Evolutionary conservation across 2,888 invertebrate species (phyloP).

Genomic region (Pimpla rufipes): DNA sequence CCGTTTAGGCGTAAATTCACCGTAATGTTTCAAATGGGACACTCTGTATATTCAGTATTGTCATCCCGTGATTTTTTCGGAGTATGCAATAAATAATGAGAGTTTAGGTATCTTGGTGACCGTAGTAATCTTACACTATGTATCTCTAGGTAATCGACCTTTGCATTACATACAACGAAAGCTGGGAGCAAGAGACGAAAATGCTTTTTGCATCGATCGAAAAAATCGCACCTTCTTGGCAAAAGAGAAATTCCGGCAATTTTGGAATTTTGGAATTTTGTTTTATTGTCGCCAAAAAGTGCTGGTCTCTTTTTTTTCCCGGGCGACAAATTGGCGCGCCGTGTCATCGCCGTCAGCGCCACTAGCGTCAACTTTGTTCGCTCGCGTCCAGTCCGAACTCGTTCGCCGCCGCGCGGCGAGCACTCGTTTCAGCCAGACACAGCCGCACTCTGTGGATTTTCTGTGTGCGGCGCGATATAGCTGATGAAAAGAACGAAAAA

Average conservation of each 20-base stretch:
- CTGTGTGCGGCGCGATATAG: conserved; percentile 35
- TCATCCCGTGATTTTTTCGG: no score
- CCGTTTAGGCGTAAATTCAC: no score
- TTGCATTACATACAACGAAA: background rate
- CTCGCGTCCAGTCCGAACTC: conserved; percentile 18
- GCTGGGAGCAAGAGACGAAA: background rate
- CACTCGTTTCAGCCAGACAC: conserved; percentile 56
- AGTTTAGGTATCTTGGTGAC: no score
- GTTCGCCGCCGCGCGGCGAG: background rate
- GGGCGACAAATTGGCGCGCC: background rate
- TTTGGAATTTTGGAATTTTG: background rate
- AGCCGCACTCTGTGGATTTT: conserved; percentile 50
- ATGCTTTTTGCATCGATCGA: background rate
- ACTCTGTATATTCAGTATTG: no score
- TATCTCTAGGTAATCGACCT: background rate
- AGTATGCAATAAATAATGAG: no score
- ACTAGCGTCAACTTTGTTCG: conserved; percentile 23
- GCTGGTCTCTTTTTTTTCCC: background rate
- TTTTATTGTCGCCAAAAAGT: background rate
- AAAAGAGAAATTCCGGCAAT: background rate
- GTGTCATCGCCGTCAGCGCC: background rate
- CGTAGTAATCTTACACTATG: background rate
- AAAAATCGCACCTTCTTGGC: background rate
- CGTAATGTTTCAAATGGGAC: no score
- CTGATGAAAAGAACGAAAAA: conserved; percentile 38